Evolutionary conservation across 2,888 invertebrate species (phyloP).

Genomic region (Tineola bisselliella): DNA sequence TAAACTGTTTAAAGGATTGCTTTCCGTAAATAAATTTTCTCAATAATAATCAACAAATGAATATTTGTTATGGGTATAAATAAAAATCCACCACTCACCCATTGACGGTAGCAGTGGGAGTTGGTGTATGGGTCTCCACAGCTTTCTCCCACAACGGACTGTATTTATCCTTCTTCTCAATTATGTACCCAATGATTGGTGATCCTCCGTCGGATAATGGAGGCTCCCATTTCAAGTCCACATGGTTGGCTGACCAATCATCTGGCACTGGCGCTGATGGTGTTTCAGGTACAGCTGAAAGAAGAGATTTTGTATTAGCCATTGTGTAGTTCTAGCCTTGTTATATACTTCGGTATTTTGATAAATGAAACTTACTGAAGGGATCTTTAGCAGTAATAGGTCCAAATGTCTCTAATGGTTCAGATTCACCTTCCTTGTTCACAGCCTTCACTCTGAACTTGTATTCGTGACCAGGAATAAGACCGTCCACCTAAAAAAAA

Average conservation of each 20-base stretch:
- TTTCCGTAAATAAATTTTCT: too few relatives aligned
- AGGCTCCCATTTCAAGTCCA: constrained; percentile 90
- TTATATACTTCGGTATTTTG: too few relatives aligned
- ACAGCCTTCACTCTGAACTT: constrained; percentile 94
- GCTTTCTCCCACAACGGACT: constrained; percentile 95
- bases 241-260: constrained; percentile 93
- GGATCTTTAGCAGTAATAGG: constrained; percentile 95
- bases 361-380: constrained; percentile 77
- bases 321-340: too few relatives aligned
- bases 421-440: constrained; percentile 95
- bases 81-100: constrained; percentile 53
- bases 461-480: constrained; percentile 93
- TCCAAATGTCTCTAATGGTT: constrained; percentile 93
- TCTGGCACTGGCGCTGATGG: constrained; percentile 91
- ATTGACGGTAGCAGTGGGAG: constrained; percentile 82
- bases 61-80: not conserved
- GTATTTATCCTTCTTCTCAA: constrained; percentile 93
- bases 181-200: constrained; percentile 91
- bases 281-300: constrained; percentile 81
- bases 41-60: too few relatives aligned
- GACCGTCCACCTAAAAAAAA: constrained; percentile 73
- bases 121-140: constrained; percentile 79
- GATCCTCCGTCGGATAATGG: constrained; percentile 93
- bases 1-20: too few relatives aligned
- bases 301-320: not conserved